Evolutionary conservation across 2,113 vertebrate species (phyloP).

Genomic region (Bubalus kerabau): DNA sequence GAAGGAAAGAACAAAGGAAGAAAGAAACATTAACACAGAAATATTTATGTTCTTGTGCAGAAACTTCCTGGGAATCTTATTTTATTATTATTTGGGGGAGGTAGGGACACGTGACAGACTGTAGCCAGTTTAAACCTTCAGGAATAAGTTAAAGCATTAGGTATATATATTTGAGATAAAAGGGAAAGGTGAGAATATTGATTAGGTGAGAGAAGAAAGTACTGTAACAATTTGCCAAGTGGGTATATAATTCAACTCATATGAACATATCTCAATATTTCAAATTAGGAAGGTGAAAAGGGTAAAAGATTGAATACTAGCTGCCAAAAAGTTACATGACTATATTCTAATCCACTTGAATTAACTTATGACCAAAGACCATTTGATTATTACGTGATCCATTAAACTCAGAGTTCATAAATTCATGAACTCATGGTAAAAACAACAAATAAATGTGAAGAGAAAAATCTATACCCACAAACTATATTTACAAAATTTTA

Average conservation of each 20-base stretch:
- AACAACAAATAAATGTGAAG: neutral
- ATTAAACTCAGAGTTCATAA: neutral
- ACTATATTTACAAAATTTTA: neutral
- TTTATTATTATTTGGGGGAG: neutral
- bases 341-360: neutral
- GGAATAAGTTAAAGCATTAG: neutral
- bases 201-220: neutral
- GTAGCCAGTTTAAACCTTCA: neutral
- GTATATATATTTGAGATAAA: neutral
- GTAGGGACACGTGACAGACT: neutral
- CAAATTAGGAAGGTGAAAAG: neutral
- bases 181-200: neutral
- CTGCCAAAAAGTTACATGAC: neutral
- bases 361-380: neutral
- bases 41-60: neutral
- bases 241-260: neutral
- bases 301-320: neutral
- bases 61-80: neutral
- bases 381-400: neutral
- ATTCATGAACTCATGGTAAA: neutral
- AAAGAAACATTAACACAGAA: neutral
- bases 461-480: neutral
- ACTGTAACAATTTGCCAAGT: neutral
- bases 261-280: neutral
- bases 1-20: neutral